phyloP scores from a whole-genome alignment of 1,140 invertebrate species.

The Acromyrmex heyeri region DNA sequence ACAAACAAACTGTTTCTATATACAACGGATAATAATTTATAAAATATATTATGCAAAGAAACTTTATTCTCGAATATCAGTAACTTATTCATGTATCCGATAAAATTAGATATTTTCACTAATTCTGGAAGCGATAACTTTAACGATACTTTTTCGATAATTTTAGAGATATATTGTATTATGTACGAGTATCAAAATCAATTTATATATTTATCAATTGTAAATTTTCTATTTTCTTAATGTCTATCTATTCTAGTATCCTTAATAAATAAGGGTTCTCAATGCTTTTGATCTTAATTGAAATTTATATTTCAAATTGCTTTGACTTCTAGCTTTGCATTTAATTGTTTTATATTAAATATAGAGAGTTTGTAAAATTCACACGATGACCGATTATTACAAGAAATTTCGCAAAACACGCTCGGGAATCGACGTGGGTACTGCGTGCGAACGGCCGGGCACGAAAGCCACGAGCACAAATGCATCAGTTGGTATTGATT shows the following conservation, averaged over 20 bases:
- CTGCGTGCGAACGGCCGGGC: conserved; percentile 31
- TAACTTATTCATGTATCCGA: neutral
- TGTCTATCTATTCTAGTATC: neutral
- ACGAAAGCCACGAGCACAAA: conserved; percentile 55
- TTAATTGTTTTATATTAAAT: neutral
- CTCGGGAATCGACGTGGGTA: neutral
- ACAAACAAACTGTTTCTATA: neutral
- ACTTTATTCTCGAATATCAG: neutral
- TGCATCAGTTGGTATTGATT: conserved; percentile 64
- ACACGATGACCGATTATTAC: neutral
- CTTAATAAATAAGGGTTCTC: neutral
- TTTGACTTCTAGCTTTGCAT: neutral
- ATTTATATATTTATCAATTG: neutral
- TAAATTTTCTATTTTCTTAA: neutral
- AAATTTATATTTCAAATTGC: neutral
- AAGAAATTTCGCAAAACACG: conserved; percentile 33
- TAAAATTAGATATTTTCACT: neutral
- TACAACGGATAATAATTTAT: neutral
- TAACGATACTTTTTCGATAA: neutral
- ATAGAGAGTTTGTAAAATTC: neutral
- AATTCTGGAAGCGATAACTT: neutral
- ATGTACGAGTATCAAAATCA: neutral
- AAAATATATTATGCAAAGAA: neutral
- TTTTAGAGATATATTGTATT: neutral
- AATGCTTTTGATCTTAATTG: neutral